Percentiles rank a stretch among this genome's conserved stretches.
These are phyloP conservation scores for Euzetes globulus DNA, from an alignment of 2,888 invertebrate species.

Conservation along the genomic window DNA sequence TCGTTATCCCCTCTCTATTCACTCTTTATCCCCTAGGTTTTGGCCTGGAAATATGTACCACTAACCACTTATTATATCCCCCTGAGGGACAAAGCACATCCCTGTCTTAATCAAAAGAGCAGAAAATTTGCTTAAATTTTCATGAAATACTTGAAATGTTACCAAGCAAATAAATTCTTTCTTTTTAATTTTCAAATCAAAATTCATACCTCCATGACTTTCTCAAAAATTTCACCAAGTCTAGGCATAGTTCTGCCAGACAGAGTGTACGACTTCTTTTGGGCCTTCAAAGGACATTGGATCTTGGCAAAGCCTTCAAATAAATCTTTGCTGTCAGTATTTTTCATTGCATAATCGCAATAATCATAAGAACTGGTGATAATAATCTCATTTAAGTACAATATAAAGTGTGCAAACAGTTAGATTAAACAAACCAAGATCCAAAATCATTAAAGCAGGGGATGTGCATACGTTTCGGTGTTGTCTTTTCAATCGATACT, in stretches of 20 bases:
- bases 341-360: neutral
- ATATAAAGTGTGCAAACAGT: neutral
- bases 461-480: neutral
- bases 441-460: neutral
- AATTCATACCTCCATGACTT: neutral
- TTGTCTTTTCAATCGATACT: neutral
- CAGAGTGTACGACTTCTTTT: neutral
- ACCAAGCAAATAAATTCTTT: neutral
- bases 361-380: neutral
- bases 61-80: too few relatives aligned
- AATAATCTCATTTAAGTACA: neutral
- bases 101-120: too few relatives aligned
- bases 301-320: neutral
- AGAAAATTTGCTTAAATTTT: too few relatives aligned
- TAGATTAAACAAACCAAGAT: neutral
- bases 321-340: neutral
- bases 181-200: neutral
- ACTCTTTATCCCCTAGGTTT: too few relatives aligned
- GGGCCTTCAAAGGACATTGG: neutral
- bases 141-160: neutral
- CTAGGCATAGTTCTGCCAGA: neutral
- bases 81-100: too few relatives aligned
- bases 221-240: neutral
- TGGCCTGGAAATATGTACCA: too few relatives aligned
- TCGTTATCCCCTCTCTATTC: too few relatives aligned